Percentiles rank a stretch among this genome's conserved stretches.
Conservation (phyloP, 2,113 vertebrate genomes). For the Esox niger region DNA sequence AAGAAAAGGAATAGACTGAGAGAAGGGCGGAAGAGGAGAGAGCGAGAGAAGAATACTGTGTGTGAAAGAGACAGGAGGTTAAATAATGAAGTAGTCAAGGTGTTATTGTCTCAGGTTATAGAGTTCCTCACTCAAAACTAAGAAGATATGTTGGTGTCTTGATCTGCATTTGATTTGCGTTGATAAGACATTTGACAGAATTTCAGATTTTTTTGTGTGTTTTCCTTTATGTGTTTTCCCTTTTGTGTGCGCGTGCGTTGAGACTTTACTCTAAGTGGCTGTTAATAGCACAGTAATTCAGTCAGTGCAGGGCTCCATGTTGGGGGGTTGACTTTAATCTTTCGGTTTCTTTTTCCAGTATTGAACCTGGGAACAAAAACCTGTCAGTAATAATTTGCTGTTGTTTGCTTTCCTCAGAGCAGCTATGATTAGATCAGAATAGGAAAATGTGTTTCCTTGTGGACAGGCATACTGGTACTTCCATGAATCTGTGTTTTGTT, state of each 20-base stretch:
- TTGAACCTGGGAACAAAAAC: neutral
- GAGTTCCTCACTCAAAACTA: slow-evolving; percentile 24
- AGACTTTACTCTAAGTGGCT: too few relatives aligned
- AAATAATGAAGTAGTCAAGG: too few relatives aligned
- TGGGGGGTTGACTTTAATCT: slow-evolving; percentile 12
- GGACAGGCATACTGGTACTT: slow-evolving; percentile 20
- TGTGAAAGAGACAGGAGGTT: slow-evolving; percentile 44
- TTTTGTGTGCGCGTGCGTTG: too few relatives aligned
- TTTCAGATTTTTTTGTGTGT: neutral
- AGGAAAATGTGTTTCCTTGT: slow-evolving; percentile 21
- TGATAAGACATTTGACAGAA: neutral
- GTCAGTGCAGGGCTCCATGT: neutral
- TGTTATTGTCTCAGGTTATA: slow-evolving; percentile 46
- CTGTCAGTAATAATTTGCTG: slow-evolving; percentile 11
- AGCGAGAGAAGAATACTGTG: slow-evolving; percentile 32
- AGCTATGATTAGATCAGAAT: slow-evolving; percentile 25
- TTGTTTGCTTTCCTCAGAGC: slow-evolving; percentile 29
- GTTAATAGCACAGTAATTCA: neutral
- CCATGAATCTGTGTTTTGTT: slow-evolving; percentile 26
- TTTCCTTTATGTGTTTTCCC: neutral
- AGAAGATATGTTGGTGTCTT: neutral
- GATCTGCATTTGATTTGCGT: neutral
- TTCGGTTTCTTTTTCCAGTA: slow-evolving; percentile 16
- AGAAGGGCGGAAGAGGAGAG: too few relatives aligned
- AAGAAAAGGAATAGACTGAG: too few relatives aligned